These are phyloP conservation scores for Xiphorhynchus erythropygius DNA, from an alignment of 2,797 vertebrate species.

Conservation along the genomic window DNA sequence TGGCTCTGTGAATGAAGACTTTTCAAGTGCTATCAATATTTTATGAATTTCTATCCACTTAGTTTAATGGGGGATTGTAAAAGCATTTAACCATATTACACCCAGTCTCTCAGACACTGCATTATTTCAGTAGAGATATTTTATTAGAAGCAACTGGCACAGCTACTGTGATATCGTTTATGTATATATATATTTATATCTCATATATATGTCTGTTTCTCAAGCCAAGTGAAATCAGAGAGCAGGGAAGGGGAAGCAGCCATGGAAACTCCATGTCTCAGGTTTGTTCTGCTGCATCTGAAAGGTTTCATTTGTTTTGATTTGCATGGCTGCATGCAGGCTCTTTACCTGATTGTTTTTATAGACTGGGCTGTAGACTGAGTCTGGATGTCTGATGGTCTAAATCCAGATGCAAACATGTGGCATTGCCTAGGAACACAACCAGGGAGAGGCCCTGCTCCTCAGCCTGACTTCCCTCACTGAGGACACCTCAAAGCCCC, in stretches of 20 bases:
- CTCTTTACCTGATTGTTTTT: conserved; percentile 8
- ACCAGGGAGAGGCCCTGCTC: not conserved
- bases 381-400: not conserved
- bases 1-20: conserved; percentile 68
- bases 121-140: conserved; percentile 76
- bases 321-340: not conserved
- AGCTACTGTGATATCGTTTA: conserved; percentile 39
- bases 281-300: not conserved
- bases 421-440: not conserved
- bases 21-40: conserved; percentile 80
- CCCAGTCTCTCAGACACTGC: conserved; percentile 71
- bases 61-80: conserved; percentile 80
- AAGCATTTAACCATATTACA: conserved; percentile 82
- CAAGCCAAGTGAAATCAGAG: not conserved
- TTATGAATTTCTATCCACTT: conserved; percentile 82
- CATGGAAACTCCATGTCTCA: not conserved
- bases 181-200: not conserved
- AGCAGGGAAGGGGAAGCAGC: not conserved
- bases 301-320: not conserved
- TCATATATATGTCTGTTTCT: not conserved
- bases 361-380: not conserved
- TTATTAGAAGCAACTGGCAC: conserved; percentile 66
- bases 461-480: not conserved
- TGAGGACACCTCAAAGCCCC: not conserved
- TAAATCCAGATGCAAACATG: not conserved